Base-by-base conservation (phyloP, 1,140 invertebrate species). In the Dendroctonus ponderosae region DNA sequence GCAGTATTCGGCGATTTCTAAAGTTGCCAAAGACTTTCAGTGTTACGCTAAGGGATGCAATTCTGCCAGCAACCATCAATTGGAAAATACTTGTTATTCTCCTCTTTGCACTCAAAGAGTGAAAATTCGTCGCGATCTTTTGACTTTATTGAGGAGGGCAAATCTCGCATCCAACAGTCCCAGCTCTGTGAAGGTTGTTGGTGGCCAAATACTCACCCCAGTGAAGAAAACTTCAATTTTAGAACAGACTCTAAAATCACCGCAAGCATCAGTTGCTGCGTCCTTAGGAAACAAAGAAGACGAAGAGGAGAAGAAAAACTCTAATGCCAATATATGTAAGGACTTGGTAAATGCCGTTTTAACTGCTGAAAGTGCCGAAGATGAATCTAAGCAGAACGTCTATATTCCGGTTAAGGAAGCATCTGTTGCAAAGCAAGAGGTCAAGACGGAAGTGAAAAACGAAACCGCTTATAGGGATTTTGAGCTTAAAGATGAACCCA, bases 1-100 rank as follows among this genome's bases (percentile, higher is more conserved):
- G 5, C 85, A 88, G 62, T 91, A 90, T 72, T 82, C 85, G 48
- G 81, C 84, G 64, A 78, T 89, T 11, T 83, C 83, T 68, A 84
- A 85, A 56, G 44, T 62, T 83, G 83, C 42, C 86, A 77, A 90
- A 76, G 85, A 85, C 67, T 85, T 83, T 68, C 82, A 82, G 66
- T 92, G 90, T 76, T 92, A 92, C 71, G 86, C 86, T 0, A 80
- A 79, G 71, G 82, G 84, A 49, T 92, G 90, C 72, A 89, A 89
- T 69, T 85, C 85, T 63, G 83, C 82, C 49, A 80, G 82, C 15
- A 76, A 81, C 57, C 79, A 81, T 4, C 75, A 68, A 38, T 60
- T 84, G 9, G 79, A 80, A 12, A 84, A 85, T 3, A 87, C 84
- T 49, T 93, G 91, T 72, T 93, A 91, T 75, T 92, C 91, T 5